phyloP scores from a whole-genome alignment of 1,140 invertebrate species.

The Drosophila mauritiana region DNA sequence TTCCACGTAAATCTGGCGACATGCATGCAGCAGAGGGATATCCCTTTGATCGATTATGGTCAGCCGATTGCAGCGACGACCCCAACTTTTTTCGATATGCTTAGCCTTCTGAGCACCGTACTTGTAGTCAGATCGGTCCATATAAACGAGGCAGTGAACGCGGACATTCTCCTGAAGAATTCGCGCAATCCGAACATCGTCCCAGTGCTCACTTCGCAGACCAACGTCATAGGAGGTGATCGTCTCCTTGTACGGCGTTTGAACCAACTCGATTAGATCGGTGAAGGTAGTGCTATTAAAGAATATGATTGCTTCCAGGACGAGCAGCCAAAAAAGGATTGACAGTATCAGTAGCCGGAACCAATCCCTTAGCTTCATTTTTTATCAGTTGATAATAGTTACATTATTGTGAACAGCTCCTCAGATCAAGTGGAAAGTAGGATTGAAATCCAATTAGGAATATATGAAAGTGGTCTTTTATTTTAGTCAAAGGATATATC shows the following conservation, averaged over 20 bases:
- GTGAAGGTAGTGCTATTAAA: background rate
- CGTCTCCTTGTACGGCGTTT: slow-evolving; percentile 39
- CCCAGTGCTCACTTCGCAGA: slow-evolving; percentile 25
- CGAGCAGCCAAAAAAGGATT: slow-evolving; percentile 3
- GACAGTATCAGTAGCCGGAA: slow-evolving; percentile 1
- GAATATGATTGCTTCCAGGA: slow-evolving; percentile 18
- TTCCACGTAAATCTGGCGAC: slow-evolving; percentile 89
- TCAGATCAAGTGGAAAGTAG: background rate
- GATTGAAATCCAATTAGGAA: too few species aligned
- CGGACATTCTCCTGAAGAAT: slow-evolving; percentile 91
- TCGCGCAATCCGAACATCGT: slow-evolving; percentile 86
- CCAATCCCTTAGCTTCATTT: background rate
- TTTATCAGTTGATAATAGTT: background rate
- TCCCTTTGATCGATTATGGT: slow-evolving; percentile 92
- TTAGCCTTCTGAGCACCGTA: slow-evolving; percentile 88
- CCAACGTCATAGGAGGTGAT: slow-evolving; percentile 21
- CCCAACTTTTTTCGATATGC: slow-evolving; percentile 97
- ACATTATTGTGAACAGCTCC: background rate
- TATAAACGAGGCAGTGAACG: slow-evolving; percentile 88
- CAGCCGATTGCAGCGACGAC: slow-evolving; percentile 93
- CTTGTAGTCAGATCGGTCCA: slow-evolving; percentile 85
- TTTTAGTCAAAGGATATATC: background rate
- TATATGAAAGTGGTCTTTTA: background rate
- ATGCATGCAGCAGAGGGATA: slow-evolving; percentile 88
- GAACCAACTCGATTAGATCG: background rate